phyloP scores from a whole-genome alignment of 2,888 invertebrate genomes.

The Pomacea canaliculata region DNA sequence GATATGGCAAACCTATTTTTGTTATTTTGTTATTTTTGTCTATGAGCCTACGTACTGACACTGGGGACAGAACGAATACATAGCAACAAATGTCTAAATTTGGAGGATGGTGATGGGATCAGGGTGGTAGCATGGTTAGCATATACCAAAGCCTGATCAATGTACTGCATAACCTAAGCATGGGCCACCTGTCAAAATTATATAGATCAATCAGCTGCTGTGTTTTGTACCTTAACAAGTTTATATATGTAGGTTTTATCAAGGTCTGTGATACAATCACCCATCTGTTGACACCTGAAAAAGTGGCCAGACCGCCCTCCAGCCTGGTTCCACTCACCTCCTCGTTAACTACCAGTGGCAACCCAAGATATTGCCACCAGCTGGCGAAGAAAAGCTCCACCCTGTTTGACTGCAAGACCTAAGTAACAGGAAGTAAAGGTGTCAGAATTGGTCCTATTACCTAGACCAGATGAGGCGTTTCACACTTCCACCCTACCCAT shows the following conservation, averaged over 20 bases:
- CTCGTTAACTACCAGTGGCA: slow-evolving; percentile 6
- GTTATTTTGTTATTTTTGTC: not conserved
- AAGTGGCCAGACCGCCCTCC: not conserved
- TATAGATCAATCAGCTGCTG: not conserved
- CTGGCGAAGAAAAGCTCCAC: not conserved
- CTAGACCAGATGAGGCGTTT: not conserved
- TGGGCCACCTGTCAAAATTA: not conserved
- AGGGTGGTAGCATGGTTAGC: no score
- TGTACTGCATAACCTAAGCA: not conserved
- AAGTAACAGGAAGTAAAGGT: slow-evolving; percentile 20
- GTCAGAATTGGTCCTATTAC: slow-evolving; percentile 13
- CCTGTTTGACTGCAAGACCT: slow-evolving; percentile 11
- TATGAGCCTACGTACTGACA: not conserved
- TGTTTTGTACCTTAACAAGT: no score
- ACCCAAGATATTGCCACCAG: slow-evolving; percentile 13
- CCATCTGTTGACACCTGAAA: no score
- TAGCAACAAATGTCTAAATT: not conserved
- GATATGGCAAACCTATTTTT: no score
- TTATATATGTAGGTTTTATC: no score
- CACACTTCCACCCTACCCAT: no score
- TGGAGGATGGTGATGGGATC: no score
- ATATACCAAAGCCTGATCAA: no score
- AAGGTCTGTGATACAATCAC: no score
- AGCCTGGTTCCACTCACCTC: slow-evolving; percentile 7
- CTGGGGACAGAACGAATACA: not conserved